Evolutionary conservation across 2,797 vertebrate species (phyloP).

Genomic region (Gobio occitaniae): DNA sequence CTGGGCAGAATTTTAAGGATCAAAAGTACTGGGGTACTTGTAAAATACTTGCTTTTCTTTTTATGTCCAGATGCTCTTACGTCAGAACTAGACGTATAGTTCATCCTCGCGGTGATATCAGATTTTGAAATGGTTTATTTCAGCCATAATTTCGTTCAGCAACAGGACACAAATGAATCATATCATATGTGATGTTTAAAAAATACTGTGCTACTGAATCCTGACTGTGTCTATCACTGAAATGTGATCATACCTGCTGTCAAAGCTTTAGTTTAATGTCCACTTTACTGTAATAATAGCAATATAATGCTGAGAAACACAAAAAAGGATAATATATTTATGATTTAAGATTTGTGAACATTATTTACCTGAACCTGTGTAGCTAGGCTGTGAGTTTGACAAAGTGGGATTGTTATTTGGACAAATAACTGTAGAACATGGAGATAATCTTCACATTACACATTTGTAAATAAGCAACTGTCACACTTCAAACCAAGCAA

Average conservation of each 20-base stretch:
- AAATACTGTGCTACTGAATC: constrained; percentile 22
- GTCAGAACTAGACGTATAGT: constrained; percentile 14
- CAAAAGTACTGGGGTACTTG: neutral
- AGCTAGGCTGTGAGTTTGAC: constrained; percentile 31
- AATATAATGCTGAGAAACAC: constrained; percentile 72
- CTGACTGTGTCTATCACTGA: neutral
- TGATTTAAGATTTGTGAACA: constrained; percentile 12
- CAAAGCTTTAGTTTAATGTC: neutral
- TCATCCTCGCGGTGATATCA: neutral
- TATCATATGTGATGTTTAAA: constrained; percentile 30
- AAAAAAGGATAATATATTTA: constrained; percentile 42
- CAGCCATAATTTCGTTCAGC: neutral
- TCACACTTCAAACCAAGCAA: neutral
- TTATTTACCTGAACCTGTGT: constrained; percentile 43
- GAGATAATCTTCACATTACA: neutral
- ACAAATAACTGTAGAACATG: constrained; percentile 10
- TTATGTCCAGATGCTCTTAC: constrained; percentile 23
- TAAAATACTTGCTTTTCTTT: constrained; percentile 35
- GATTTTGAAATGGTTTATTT: constrained; percentile 7
- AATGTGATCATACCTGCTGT: constrained; percentile 28
- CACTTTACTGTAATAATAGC: constrained; percentile 59
- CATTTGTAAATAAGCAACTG: constrained; percentile 39
- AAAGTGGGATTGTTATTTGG: neutral
- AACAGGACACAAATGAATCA: constrained; percentile 8
- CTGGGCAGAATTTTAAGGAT: neutral